Evolutionary conservation across 64 coral and sea anemone genomes (phyloP).

Genomic region (Stylophora pistillata): DNA sequence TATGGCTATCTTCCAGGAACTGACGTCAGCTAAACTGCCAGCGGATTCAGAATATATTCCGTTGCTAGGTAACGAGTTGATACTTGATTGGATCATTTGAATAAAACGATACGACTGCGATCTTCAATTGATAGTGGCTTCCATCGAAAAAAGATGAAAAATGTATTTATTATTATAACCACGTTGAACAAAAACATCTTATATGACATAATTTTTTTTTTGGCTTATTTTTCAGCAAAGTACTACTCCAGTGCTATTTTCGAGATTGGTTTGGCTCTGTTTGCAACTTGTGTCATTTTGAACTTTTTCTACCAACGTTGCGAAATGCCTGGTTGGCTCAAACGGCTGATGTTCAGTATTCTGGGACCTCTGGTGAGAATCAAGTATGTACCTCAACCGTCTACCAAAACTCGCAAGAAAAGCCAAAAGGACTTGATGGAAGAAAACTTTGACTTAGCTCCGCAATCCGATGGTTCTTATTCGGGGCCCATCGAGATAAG

Average conservation of each 20-base stretch:
- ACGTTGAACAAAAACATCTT: no score
- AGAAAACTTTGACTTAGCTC: constrained; percentile 54
- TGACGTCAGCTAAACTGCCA: constrained; percentile 84
- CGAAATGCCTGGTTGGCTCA: constrained; percentile 72
- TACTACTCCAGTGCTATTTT: constrained; percentile 86
- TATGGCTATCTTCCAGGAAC: constrained; percentile 94
- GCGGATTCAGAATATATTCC: constrained; percentile 75
- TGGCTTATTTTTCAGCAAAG: constrained; percentile 61
- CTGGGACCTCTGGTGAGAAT: constrained; percentile 69
- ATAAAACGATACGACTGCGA: no score
- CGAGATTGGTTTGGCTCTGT: constrained; percentile 78
- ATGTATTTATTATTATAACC: no score
- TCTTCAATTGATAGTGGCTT: no score
- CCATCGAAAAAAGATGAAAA: no score
- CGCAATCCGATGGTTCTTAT: background rate
- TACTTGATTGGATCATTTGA: no score
- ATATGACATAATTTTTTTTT: background rate
- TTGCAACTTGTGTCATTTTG: constrained; percentile 78
- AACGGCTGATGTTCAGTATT: constrained; percentile 60
- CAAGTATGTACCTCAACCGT: constrained; percentile 27
- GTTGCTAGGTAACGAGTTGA: constrained; percentile 74
- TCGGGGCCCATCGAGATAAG: background rate
- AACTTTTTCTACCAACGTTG: constrained; percentile 82
- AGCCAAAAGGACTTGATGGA: background rate
- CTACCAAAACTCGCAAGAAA: constrained; percentile 21